Evolutionary conservation across 30 jellyfish, hydroid and myxozoan species (phyloP).

Genomic region (Cassiopea xamachana): DNA sequence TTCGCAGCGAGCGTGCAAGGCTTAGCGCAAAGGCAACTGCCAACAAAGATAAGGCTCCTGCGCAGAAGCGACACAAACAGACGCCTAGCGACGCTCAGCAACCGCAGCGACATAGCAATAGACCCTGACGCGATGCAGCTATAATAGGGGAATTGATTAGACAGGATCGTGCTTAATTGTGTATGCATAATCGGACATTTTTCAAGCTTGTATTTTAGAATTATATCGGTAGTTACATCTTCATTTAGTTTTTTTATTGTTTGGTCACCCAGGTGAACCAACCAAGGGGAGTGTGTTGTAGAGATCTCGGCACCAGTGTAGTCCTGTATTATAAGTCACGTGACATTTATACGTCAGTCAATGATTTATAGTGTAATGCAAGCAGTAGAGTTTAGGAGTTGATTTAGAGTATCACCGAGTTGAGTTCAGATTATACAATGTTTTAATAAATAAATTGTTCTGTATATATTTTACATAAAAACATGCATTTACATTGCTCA

Average conservation of each 20-base stretch:
- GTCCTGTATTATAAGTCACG: slow-evolving; percentile 1
- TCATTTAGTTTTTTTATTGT: neutral
- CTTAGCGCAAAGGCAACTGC: slow-evolving; percentile 12
- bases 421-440: slow-evolving; percentile 8
- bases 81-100: slow-evolving; percentile 27
- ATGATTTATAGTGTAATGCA: neutral
- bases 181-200: neutral
- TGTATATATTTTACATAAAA: neutral
- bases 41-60: neutral
- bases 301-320: slow-evolving; percentile 6
- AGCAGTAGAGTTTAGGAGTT: neutral
- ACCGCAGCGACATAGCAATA: slow-evolving; percentile 9
- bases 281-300: slow-evolving; percentile 41
- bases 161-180: neutral
- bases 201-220: neutral
- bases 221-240: neutral
- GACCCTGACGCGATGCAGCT: slow-evolving; percentile 35
- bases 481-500: neutral
- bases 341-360: neutral
- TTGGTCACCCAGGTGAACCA: slow-evolving; percentile 31
- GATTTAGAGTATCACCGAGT: neutral
- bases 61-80: neutral
- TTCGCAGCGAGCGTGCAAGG: slow-evolving; percentile 7
- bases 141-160: slow-evolving; percentile 25
- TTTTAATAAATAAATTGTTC: neutral